Base-by-base conservation (phyloP, 2,888 invertebrate species). In the Athrips mouffetella region DNA sequence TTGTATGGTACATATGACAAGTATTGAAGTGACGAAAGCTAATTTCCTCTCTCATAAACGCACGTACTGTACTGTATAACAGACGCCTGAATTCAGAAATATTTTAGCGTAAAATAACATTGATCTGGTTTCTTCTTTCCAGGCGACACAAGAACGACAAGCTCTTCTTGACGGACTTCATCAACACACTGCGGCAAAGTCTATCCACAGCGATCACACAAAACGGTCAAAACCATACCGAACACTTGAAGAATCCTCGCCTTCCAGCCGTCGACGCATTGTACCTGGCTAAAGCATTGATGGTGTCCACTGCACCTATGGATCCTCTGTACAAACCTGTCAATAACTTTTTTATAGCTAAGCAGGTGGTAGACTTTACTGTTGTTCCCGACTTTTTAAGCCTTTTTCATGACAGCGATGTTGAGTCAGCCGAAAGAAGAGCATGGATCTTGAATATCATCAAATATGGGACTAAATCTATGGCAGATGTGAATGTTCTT, bases 341-440 rank as follows among this genome's bases (percentile, higher is more conserved):
- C n/a, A 93, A 94, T 68, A 91, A 91, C 63, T 96, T 94, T 73
- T 80, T 96, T 29, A 90, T 94, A 64, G 92, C 94, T 1, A 96
- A 96, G 74, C 92, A 94, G 8, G 89, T 90, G 6, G 89, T 97
- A 11, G 93, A 96, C 68, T 84, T 97, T 11, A 89, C 91, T 10
- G 90, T 92, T 2, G 93, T 98, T n/a, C 98, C 98, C 0, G 97
- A 98, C 71, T 93, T 97, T 66, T 92, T 96, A 52, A 93, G 94
- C 45, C 90, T 97, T 29, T 93, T 97, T 67, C 94, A 95, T 69
- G 96, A 94, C 53, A 90, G 93, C 7, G 94, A 94, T 48, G 88
- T 94, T 0, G 91, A 93, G 59, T 89, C 91, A 47, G 89, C 90
- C 15, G 89, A 90, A 0, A 93, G 95, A 62, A 89, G 95, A 37